Percentiles rank a stretch among this genome's conserved stretches.
Conservation (phyloP, 2,113 vertebrate genomes). For the Pseudopipra pipra region DNA sequence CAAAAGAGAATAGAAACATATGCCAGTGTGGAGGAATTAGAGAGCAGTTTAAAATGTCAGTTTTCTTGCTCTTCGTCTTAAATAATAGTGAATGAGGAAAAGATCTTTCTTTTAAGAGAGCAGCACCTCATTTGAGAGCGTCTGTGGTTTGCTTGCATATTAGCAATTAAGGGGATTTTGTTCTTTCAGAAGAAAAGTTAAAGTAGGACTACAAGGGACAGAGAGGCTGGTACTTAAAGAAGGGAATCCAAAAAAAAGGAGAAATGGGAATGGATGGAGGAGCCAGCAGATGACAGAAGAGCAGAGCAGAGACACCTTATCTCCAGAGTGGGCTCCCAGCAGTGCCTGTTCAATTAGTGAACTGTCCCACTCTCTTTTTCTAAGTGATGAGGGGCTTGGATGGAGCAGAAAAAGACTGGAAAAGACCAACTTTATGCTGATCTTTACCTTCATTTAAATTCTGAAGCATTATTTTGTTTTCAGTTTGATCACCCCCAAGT, state of each 20-base stretch:
- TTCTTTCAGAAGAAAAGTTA: neutral
- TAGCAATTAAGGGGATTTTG: neutral
- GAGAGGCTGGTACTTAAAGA: neutral
- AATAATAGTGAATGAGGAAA: neutral
- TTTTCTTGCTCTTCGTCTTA: conserved; percentile 13
- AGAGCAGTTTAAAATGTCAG: conserved; percentile 13
- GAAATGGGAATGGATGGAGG: neutral
- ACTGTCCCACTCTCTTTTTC: neutral
- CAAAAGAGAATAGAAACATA: neutral
- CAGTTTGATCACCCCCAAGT: neutral
- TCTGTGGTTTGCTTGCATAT: neutral
- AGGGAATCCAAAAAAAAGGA: neutral
- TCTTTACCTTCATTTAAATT: neutral
- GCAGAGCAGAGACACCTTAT: neutral
- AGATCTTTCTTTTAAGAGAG: neutral
- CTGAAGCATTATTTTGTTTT: neutral
- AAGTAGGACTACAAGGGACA: neutral
- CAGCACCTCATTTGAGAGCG: neutral
- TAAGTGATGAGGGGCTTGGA: neutral
- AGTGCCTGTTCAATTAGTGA: neutral
- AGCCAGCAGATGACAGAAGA: neutral
- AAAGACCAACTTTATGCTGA: neutral
- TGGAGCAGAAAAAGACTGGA: neutral
- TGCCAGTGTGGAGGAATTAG: neutral
- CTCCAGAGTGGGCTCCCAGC: neutral